These are phyloP conservation scores for Lacerta agilis DNA, from an alignment of 2,797 vertebrate species.

Conservation along the genomic window DNA sequence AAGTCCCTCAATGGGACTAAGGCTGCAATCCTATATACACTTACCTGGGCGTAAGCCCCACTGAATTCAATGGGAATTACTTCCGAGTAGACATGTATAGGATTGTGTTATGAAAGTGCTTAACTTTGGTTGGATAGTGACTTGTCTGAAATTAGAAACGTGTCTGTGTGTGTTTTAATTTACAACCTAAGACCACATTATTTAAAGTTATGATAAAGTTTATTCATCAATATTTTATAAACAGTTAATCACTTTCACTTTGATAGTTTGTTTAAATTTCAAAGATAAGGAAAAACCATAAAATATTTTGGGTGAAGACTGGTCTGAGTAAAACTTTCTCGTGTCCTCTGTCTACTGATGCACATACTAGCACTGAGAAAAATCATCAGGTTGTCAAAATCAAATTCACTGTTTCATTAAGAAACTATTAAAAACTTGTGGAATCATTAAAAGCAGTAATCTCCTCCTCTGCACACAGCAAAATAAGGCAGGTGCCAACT, in stretches of 20 bases:
- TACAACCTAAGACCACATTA: not conserved
- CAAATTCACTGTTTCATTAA: conserved; percentile 26
- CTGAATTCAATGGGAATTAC: conserved; percentile 9
- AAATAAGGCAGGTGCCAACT: no score
- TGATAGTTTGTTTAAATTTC: not conserved
- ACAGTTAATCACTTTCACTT: not conserved
- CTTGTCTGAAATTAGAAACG: not conserved
- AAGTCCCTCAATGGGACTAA: not conserved
- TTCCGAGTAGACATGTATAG: not conserved
- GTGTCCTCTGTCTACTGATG: conserved; percentile 16
- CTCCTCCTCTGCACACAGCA: no score
- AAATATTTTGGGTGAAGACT: not conserved
- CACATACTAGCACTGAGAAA: not conserved
- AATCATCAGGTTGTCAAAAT: conserved; percentile 12
- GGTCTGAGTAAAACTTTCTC: not conserved
- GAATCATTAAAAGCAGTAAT: no score
- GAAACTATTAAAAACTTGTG: conserved; percentile 9
- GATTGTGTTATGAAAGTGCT: conserved; percentile 6
- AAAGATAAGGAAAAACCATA: not conserved
- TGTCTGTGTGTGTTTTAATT: conserved; percentile 11
- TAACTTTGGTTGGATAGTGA: conserved; percentile 18
- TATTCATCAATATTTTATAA: not conserved
- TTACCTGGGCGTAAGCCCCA: not conserved
- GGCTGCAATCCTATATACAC: not conserved
- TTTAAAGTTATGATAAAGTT: conserved; percentile 18